Evolutionary conservation across 2,113 vertebrate species (phyloP).

Genomic region (Numida meleagris): DNA sequence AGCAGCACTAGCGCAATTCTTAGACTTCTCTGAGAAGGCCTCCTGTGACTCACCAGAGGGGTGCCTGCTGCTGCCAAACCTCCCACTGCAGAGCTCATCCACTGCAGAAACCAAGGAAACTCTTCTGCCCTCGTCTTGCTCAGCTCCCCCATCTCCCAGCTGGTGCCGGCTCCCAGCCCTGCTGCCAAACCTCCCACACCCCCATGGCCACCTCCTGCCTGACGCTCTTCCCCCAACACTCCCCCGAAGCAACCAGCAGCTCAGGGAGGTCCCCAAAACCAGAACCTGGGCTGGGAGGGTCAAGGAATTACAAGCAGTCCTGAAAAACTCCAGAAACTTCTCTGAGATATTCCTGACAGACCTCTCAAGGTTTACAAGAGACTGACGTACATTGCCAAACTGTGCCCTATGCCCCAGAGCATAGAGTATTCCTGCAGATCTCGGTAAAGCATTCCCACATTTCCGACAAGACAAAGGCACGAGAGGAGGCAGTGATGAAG

Average conservation of each 20-base stretch:
- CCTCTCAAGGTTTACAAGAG: accelerated
- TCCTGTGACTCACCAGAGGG: constrained; percentile 39
- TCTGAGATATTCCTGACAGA: neutral
- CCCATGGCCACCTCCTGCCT: neutral
- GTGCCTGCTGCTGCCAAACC: constrained; percentile 39
- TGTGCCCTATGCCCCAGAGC: accelerated
- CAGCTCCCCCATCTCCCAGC: neutral
- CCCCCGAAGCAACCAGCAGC: neutral
- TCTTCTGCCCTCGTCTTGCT: neutral
- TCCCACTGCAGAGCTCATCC: constrained; percentile 39
- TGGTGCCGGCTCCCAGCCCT: neutral
- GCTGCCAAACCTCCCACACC: neutral
- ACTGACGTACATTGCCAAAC: neutral
- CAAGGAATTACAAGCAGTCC: neutral
- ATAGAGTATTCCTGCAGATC: neutral
- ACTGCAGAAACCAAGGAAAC: constrained; percentile 43
- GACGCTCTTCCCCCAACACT: neutral
- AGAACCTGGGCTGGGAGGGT: neutral
- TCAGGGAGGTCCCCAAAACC: neutral
- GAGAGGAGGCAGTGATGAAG: neutral
- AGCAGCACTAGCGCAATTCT: neutral
- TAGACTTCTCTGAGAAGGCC: neutral
- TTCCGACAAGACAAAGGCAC: neutral
- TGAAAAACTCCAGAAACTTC: neutral
- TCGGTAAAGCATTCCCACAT: neutral